Evolutionary conservation across 2,113 vertebrate genomes (phyloP).

Genomic region (Dromiciops gliroides): DNA sequence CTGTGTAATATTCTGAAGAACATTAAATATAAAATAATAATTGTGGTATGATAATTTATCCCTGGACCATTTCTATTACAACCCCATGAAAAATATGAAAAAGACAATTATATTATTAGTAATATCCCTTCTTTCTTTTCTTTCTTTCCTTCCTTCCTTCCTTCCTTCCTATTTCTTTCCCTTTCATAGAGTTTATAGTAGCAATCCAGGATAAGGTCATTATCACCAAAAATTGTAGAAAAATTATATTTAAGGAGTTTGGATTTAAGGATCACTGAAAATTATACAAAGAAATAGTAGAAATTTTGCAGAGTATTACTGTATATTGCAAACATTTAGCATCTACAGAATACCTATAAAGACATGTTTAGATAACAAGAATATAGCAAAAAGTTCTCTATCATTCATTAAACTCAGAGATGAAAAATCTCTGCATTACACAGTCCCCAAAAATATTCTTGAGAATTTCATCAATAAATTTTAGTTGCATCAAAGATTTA

Average conservation of each 20-base stretch:
- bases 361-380: neutral
- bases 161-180: neutral
- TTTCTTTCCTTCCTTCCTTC: neutral
- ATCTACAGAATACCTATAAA: neutral
- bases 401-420: neutral
- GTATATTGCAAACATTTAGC: neutral
- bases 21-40: neutral
- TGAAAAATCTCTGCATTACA: neutral
- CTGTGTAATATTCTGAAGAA: neutral
- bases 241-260: neutral
- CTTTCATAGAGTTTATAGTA: neutral
- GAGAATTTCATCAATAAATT: neutral
- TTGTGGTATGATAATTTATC: neutral
- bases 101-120: neutral
- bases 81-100: neutral
- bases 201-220: neutral
- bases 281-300: neutral
- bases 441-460: neutral
- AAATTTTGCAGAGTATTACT: neutral
- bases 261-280: neutral
- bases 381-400: neutral
- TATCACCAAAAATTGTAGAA: neutral
- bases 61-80: neutral
- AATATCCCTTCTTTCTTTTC: neutral
- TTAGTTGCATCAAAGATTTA: neutral